Conservation (phyloP, 2,888 invertebrate genomes). For the Eurois occulta region DNA sequence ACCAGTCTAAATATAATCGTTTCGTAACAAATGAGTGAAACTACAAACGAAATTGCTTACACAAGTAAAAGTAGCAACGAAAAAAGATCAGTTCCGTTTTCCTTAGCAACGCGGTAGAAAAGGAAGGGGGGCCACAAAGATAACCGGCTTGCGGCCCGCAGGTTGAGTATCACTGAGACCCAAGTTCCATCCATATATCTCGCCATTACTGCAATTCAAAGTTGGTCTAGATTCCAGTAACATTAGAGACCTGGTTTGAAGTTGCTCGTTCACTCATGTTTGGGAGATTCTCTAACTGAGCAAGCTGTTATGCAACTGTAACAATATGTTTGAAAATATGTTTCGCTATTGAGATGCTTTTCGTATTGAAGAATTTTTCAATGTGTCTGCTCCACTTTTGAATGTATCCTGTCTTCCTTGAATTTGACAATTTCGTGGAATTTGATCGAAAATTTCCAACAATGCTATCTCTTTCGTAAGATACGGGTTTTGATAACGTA, state of each 20-base stretch:
- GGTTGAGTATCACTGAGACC: conserved; percentile 38
- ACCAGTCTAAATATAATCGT: neutral
- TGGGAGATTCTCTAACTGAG: conserved; percentile 47
- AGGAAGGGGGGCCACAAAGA: conserved; percentile 9
- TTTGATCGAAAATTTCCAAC: neutral
- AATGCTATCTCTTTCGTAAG: neutral
- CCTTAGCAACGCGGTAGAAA: conserved; percentile 30
- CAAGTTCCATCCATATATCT: conserved; percentile 61
- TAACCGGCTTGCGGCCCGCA: conserved; percentile 30
- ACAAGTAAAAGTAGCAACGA: neutral
- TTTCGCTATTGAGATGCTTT: conserved; percentile 3
- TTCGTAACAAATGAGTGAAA: neutral
- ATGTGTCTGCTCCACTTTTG: neutral
- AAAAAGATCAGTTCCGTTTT: conserved; percentile 40
- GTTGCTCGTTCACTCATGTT: conserved; percentile 56
- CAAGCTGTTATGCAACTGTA: conserved; percentile 42
- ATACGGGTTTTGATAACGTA: neutral
- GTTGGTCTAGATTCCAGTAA: conserved; percentile 57
- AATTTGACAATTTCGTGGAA: neutral
- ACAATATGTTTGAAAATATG: conserved; percentile 37
- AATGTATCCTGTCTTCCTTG: neutral
- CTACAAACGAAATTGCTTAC: conserved; percentile 20
- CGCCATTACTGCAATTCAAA: conserved; percentile 65
- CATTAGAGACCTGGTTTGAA: conserved; percentile 60
- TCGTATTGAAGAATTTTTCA: conserved; percentile 15